Evolutionary conservation across 2,797 vertebrate species (phyloP), one percentile per base, ranked within the genome.

Genomic region (Dendrocincla tyrannina): DNA sequence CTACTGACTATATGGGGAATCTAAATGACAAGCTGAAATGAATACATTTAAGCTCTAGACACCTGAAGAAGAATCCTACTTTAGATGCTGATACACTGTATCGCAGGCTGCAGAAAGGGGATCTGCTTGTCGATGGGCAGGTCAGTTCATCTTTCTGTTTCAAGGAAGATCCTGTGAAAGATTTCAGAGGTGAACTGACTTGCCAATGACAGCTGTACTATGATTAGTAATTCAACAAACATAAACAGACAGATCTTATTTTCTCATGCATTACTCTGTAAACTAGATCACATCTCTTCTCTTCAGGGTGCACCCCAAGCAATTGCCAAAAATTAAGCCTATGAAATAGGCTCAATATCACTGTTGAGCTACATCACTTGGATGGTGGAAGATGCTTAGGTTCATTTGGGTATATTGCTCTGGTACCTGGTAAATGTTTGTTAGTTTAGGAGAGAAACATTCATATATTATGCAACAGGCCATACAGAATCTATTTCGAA

Each of bases 11-110:
- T 39, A 70, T 13, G 24, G 52, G 33, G 52, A 89, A 87, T 59
- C 33, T 89, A 77, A 82, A 89, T 70, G 81, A 95, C 85, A 91
- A 77, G 59, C 16, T 82, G 81, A 89, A 91, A 91, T 63, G 25
- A 91, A 87, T 64, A 83, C 4, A 37, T 88, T 73, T 85, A 70
- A 81, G 47, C 33, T 88, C 22, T 49, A 93, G 64, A 76, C 55
- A 46, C 53, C 46, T 39, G 44, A 84, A 87, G 67, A 89, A 62
- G 59, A 47, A 63, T 63, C 25, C 47, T 75, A 20, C 55, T 23
- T 76, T 41, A 52, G 63, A 47, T 76, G 42, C n/a, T 39, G 35
- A 72, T 35, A 22, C 4, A 12, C n/a, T 76, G 32, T 32, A 56
- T 30, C 0, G 0, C 13, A 91, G 32, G 18, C 47, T 80, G 44